Evolutionary conservation across 2,797 vertebrate genomes (phyloP).

Genomic region (Notolabrus celidotus): DNA sequence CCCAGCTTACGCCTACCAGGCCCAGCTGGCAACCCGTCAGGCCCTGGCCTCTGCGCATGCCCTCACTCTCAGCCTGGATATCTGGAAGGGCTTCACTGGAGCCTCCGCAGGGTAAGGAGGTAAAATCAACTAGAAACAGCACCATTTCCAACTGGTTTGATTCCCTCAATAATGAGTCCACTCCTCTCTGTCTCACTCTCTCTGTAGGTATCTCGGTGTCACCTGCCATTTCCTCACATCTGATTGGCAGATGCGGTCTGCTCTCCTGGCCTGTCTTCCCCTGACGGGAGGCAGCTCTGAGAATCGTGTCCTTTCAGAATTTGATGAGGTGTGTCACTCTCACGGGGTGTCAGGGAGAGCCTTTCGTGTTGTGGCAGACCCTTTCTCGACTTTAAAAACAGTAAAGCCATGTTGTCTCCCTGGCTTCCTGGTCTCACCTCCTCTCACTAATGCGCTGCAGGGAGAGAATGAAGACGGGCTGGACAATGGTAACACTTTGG

Average conservation of each 20-base stretch:
- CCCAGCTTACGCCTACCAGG: slow-evolving; percentile 87
- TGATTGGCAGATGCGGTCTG: slow-evolving; percentile 87
- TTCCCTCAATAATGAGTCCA: slow-evolving; percentile 16
- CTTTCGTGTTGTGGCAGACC: slow-evolving; percentile 83
- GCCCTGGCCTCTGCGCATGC: slow-evolving; percentile 83
- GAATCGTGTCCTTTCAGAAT: slow-evolving; percentile 81
- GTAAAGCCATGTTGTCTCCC: slow-evolving; percentile 78
- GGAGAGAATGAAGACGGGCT: slow-evolving; percentile 61
- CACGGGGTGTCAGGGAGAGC: slow-evolving; percentile 84
- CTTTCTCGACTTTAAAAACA: slow-evolving; percentile 49
- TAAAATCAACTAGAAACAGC: slow-evolving; percentile 35
- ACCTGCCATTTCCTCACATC: slow-evolving; percentile 87
- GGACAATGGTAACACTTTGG: slow-evolving; percentile 39
- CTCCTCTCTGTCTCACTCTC: slow-evolving; percentile 21
- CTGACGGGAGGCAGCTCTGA: slow-evolving; percentile 73
- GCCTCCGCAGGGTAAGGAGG: slow-evolving; percentile 71
- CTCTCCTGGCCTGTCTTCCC: slow-evolving; percentile 85
- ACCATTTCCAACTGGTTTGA: slow-evolving; percentile 18
- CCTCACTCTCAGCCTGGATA: slow-evolving; percentile 86
- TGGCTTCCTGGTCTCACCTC: slow-evolving; percentile 73
- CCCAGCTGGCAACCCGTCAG: slow-evolving; percentile 85
- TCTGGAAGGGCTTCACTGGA: slow-evolving; percentile 75
- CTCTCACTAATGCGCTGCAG: slow-evolving; percentile 53
- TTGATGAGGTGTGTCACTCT: slow-evolving; percentile 85
- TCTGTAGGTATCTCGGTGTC: slow-evolving; percentile 82